These are phyloP conservation scores for Apteryx owenii DNA, from an alignment of 2,113 vertebrate species.

Conservation along the genomic window DNA sequence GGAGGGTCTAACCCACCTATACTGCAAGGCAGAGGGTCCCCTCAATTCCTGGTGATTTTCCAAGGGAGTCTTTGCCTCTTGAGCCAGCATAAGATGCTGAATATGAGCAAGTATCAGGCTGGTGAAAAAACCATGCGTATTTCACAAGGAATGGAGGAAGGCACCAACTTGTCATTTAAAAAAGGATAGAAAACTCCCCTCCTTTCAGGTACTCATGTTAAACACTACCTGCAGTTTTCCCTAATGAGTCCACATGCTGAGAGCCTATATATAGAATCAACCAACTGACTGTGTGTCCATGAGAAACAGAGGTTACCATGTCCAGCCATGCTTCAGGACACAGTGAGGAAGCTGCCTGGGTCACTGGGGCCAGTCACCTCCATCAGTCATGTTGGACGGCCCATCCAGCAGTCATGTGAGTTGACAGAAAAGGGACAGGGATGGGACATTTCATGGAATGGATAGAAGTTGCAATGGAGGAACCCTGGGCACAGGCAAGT, in stretches of 20 bases:
- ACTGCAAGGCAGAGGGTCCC: not conserved
- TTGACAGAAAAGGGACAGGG: not conserved
- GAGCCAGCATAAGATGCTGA: not conserved
- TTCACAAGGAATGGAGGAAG: not conserved
- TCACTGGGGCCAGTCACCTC: not conserved
- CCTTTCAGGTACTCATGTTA: not conserved
- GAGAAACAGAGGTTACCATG: not conserved
- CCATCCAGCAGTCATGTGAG: not conserved
- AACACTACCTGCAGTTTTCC: not conserved
- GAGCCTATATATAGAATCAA: not conserved
- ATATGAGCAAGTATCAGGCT: not conserved
- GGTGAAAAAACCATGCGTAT: not conserved
- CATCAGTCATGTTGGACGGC: not conserved
- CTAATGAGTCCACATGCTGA: not conserved
- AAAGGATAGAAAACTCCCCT: not conserved
- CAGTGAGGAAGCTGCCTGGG: not conserved
- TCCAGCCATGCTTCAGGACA: not conserved
- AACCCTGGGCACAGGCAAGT: not conserved
- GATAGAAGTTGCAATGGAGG: accelerated
- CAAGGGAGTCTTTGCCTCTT: not conserved
- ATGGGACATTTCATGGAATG: not conserved
- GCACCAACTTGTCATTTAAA: not conserved
- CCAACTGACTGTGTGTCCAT: not conserved
- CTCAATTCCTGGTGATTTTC: not conserved
- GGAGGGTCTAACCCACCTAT: not conserved